Evolutionary conservation across 2,888 invertebrate genomes (phyloP), one percentile per base, ranked within the genome.

Genomic region (Epistrophe eligans): DNA sequence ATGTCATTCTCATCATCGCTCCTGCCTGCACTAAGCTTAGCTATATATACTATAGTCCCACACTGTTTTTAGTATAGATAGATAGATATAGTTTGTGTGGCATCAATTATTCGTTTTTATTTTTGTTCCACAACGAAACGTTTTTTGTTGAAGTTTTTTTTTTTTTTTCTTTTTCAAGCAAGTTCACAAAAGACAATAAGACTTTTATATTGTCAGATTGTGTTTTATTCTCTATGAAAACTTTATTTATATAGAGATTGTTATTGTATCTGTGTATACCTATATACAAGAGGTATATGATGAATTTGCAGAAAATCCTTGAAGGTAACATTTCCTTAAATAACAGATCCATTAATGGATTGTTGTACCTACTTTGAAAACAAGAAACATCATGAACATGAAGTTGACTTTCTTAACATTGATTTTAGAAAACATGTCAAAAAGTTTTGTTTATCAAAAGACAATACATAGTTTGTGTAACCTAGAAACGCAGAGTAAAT

Each of bases 1-100:
- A 84, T 79, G 84, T 84, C 84, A 84, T 79, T 76, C 67, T 79
- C 79, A 70, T 76, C 74, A 74, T 72, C 80, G 45, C 48, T 74
- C 52, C 58, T 55, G n/a, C n/a, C 24, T 48, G 60, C 52, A 13
- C 45, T 64, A n/a, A 45, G 66, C 17, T 66, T 11, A 43, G 60
- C 2, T 24, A 24, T 24, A 24, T 24, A 24, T 3, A 24, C 3
- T 15, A 17, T 13, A 8, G 19, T 13, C 19, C 4, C 4, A 24
- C 2, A n/a, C 6, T 40, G 13, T 40, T 9, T 11, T 60, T 32
- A 13, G 32, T 17, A 13, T 0, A 19, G 2, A 60, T 7, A 24
- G 24, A 24, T 38, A 45, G 9, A n/a, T 10, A 57, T 50, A 50
- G 38, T 55, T 52, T 55, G 17, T 70, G 70, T 55, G 55, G 55